Evolutionary conservation across 2,113 vertebrate genomes (phyloP).

Genomic region (Aptenodytes forsteri): DNA sequence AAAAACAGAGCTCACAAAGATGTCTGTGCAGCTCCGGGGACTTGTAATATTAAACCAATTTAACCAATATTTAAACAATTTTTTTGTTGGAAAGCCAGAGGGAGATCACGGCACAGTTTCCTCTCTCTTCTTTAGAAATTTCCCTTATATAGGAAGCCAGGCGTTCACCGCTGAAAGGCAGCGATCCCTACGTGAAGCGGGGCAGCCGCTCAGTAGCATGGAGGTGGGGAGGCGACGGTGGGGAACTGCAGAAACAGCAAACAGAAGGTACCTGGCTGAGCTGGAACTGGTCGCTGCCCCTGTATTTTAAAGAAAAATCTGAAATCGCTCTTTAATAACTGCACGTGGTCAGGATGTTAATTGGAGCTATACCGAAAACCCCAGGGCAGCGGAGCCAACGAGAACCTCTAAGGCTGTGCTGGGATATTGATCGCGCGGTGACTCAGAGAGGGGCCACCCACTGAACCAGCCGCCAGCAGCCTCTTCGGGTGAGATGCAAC

Average conservation of each 20-base stretch:
- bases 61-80: neutral
- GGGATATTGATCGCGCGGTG: neutral
- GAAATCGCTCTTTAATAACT: neutral
- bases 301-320: neutral
- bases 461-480: neutral
- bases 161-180: neutral
- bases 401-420: neutral
- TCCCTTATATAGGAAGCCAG: neutral
- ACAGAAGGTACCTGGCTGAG: neutral
- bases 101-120: neutral
- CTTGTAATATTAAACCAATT: neutral
- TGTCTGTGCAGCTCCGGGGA: neutral
- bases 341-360: neutral
- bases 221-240: rapidly evolving
- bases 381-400: neutral
- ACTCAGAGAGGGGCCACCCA: neutral
- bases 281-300: neutral
- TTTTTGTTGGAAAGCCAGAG: neutral
- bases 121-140: neutral
- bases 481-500: neutral
- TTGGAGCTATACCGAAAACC: neutral
- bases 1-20: neutral
- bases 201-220: rapidly evolving
- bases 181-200: rapidly evolving
- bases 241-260: neutral